phyloP scores from a whole-genome alignment of 1,140 invertebrate species.

The Caerostris darwini region DNA sequence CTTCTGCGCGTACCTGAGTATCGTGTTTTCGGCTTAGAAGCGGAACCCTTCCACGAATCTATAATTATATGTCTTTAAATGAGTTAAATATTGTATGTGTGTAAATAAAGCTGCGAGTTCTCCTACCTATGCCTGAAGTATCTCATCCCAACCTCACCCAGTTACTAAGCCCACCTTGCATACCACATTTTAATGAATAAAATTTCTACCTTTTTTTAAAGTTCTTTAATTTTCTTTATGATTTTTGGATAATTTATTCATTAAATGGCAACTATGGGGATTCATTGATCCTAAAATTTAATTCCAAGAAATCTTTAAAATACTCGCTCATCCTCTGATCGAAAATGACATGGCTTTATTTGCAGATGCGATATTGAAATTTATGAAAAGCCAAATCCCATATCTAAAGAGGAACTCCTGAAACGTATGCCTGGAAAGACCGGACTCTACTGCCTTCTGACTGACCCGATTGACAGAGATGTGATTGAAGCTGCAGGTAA shows the following conservation, averaged over 20 bases:
- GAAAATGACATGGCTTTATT: not conserved
- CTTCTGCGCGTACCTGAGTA: no score
- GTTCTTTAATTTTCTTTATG: not conserved
- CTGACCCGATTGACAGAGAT: conserved; percentile 92
- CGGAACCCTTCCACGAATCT: no score
- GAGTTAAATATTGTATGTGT: no score
- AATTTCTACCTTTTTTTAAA: not conserved
- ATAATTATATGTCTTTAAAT: no score
- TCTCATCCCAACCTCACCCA: no score
- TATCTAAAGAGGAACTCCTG: conserved; percentile 87
- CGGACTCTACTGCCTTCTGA: conserved; percentile 91
- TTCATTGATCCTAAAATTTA: not conserved
- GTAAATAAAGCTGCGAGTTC: no score
- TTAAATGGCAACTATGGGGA: not conserved
- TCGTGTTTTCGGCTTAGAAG: no score
- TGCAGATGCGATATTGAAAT: conserved; percentile 87
- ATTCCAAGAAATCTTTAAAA: not conserved
- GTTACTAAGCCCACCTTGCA: no score
- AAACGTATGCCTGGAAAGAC: conserved; percentile 87
- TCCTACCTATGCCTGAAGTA: no score
- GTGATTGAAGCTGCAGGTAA: conserved; percentile 81
- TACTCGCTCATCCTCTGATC: not conserved
- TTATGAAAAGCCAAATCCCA: conserved; percentile 86
- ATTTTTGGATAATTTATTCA: not conserved
- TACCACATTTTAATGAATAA: not conserved